Base-by-base conservation (phyloP, 92 coral and sea anemone species). In the Epizoanthus illoricatus region DNA sequence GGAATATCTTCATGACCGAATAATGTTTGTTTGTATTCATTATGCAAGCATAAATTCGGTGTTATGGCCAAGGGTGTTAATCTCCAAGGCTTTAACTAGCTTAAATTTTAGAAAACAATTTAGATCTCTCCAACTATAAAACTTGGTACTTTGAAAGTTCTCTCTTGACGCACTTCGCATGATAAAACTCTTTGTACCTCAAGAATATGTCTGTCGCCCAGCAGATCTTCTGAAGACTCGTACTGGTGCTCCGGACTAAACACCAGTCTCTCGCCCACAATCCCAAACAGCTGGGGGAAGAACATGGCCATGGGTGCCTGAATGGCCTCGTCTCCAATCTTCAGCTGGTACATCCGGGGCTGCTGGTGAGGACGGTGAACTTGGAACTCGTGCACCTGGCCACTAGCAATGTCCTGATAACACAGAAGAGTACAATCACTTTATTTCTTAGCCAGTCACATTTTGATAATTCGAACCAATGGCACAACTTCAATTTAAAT, bases 271-370 rank as follows among this genome's bases (percentile, higher is more conserved):
- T 93, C 90, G 45, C 99, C 99, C 61, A 96, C 97, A 57, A 96
- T 93, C 33, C 99, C 99, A 79, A 96, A 90, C 69, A 96, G 70
- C 56, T 93, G 99, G 49, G 99, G 99, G 78, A 93, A 96, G 68
- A 96, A 96, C 97, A 96, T 86, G 41, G 94, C 99, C 99, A 96
- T 96, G 36, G 99, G 99, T 33, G 99, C 99, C 69, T 93, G 98
- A 82, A 97, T 90, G 8, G 96, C 99, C 81, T 97, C 99, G 75
- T 97, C 98, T 15, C 99, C 99, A 70, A 97, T 91, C 90, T 97
- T 97, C 63, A 97, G 76, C 73, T 93, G 92, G 84, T 90, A 97
- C 60, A 96, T 86, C 67, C 83, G 84, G 55, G 99, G 99, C 75
- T 88, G 86, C 58, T 73, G 84, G 45, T 88, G 86, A 67, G 97